Evolutionary conservation across 2,797 vertebrate species (phyloP), one percentile per base, ranked within the genome.

Genomic region (Chromobotia macracanthus): DNA sequence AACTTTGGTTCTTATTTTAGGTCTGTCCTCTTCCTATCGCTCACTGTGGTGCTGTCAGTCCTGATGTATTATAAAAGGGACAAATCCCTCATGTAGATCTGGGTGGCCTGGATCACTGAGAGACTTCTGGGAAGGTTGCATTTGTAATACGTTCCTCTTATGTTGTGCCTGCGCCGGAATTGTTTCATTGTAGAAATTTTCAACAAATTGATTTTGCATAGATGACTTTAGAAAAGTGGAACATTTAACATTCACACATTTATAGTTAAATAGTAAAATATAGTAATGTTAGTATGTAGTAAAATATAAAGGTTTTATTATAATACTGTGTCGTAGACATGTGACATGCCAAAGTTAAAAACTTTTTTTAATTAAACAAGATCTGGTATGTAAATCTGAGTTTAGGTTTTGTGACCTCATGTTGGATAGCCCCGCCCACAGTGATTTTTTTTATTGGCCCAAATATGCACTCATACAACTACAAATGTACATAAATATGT

Each of bases 1-100:
- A 84, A 86, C 83, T 60, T 80, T 58, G 46, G 79, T 66, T 72
- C 80, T 84, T 80, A 82, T 82, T 86, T 82, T 86, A 84, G 84
- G 25, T 31, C 66, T 84, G 84, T 84, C 84, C 82, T 75, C 75
- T 79, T 19, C 56, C 78, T 86, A 69, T 78, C 74, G 46, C 80
- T 84, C 80, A 13, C 82, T 72, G 53, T 69, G 82, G 82, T 64
- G 80, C 82, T 75, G 82, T 84, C 80, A 75, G 70, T 82, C 75
- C 77, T 75, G 77, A 72, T 80, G 61, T 51, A 79, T 68, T 51
- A 73, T 67, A 78, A 78, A 48, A 80, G 74, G 74, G 80, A 56
- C 74, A 75, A 72, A 75, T 78, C 80, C 71, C 77, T 64, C 44
- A 48, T 55, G 73, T n/a, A 51, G 60, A 77, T 75, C 53, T 51